Evolutionary conservation across 2,888 invertebrate genomes (phyloP).

Genomic region (Pammene fasciana): DNA sequence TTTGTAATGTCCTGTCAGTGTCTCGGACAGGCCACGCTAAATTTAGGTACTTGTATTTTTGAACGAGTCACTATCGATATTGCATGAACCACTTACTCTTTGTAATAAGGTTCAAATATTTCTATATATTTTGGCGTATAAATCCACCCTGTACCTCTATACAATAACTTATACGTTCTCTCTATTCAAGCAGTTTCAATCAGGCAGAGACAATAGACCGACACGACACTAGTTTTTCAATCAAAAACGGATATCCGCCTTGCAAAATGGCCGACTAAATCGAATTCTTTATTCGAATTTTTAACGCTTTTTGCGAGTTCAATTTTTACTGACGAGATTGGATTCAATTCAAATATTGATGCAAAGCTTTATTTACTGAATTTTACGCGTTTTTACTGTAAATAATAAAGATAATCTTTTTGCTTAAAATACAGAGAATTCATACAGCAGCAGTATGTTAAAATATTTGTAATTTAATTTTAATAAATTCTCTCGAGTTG

Average conservation of each 20-base stretch:
- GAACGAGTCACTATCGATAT: too few species aligned
- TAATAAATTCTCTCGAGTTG: too few species aligned
- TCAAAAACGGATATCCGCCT: constrained; percentile 21
- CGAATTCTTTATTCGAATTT: constrained; percentile 26
- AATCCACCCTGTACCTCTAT: too few species aligned
- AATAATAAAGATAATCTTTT: background rate
- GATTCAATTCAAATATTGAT: background rate
- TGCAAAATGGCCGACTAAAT: constrained; percentile 17
- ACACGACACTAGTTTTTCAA: constrained; percentile 17
- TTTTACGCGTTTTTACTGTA: background rate
- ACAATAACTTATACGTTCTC: background rate
- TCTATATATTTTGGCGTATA: too few species aligned
- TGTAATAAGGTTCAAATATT: too few species aligned
- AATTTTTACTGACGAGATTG: constrained; percentile 5
- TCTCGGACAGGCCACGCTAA: background rate
- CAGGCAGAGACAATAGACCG: constrained; percentile 9
- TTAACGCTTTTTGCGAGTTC: constrained; percentile 15
- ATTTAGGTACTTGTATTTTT: too few species aligned
- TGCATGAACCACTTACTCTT: too few species aligned
- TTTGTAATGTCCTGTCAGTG: constrained; percentile 12
- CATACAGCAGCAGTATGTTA: too few species aligned
- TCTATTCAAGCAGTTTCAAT: constrained; percentile 10
- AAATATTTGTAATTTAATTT: too few species aligned
- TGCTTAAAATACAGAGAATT: background rate
- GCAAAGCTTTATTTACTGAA: background rate